These are phyloP conservation scores for Hylomyscus alleni DNA, from an alignment of 2,797 vertebrate species.

Conservation along the genomic window DNA sequence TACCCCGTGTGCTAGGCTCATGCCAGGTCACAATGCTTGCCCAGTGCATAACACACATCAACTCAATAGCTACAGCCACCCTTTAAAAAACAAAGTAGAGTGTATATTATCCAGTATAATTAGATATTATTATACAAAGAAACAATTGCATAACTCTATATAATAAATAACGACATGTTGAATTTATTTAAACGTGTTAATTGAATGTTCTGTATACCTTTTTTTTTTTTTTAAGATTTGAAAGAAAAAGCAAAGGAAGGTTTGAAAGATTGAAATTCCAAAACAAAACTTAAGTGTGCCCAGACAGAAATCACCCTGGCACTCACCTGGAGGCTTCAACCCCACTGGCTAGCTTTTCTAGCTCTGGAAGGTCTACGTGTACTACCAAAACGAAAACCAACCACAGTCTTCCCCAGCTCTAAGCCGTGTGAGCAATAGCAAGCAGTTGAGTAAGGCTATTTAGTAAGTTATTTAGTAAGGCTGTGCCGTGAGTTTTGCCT, in stretches of 20 bases:
- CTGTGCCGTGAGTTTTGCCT: too few species aligned
- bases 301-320: neutral
- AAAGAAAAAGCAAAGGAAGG: constrained; percentile 10
- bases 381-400: neutral
- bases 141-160: neutral
- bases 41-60: neutral
- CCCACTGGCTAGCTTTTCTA: neutral
- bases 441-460: neutral
- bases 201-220: too few species aligned
- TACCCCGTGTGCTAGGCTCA: neutral
- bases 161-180: neutral
- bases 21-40: too few species aligned
- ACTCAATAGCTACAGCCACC: neutral
- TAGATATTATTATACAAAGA: neutral
- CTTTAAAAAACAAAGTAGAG: neutral
- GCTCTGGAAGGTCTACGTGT: neutral
- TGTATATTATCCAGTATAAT: neutral
- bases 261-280: constrained; percentile 12
- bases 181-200: neutral
- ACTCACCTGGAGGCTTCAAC: neutral
- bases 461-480: too few species aligned
- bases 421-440: neutral
- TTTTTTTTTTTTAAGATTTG: too few species aligned
- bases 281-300: neutral
- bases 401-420: neutral